These are phyloP conservation scores for Pristionchus fissidentatus DNA, from an alignment of 2,888 invertebrate species.

Conservation along the genomic window DNA sequence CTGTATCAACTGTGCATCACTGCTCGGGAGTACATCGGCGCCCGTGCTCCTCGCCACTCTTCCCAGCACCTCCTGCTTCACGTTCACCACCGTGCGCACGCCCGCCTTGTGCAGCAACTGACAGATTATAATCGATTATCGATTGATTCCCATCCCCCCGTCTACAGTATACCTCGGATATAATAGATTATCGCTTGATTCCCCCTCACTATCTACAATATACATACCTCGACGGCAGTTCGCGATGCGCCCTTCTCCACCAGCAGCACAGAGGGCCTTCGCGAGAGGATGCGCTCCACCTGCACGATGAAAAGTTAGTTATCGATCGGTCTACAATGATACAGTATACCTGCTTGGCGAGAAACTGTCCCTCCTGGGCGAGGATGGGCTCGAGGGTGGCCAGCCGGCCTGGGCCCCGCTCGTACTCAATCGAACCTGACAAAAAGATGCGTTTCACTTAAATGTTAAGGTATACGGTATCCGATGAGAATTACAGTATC, in stretches of 20 bases:
- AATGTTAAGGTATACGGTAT: background rate
- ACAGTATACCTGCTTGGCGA: constrained; percentile 65
- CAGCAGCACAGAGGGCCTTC: constrained; percentile 89
- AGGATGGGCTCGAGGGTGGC: constrained; percentile 93
- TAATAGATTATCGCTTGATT: background rate
- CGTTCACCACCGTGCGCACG: constrained; percentile 58
- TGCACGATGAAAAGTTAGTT: constrained; percentile 1
- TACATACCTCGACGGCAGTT: constrained; percentile 86
- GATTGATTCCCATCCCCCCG: background rate
- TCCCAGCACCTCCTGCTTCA: constrained; percentile 81
- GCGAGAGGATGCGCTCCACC: constrained; percentile 77
- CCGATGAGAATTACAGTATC: background rate
- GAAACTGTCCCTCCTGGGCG: constrained; percentile 82
- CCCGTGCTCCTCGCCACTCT: constrained; percentile 85
- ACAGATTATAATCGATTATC: background rate
- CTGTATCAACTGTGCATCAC: constrained; percentile 73
- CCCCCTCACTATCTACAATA: background rate
- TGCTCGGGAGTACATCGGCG: constrained; percentile 84
- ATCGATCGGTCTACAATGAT: background rate
- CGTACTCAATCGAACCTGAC: constrained; percentile 86
- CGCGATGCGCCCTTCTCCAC: constrained; percentile 89
- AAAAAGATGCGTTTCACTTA: background rate
- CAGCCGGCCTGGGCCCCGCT: constrained; percentile 91
- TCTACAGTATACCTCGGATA: constrained; percentile 6
- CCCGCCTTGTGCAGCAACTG: constrained; percentile 51